A percentile compares a stretch with the other conserved stretches of the same genome.
These are phyloP conservation scores for Caenorhabditis panamensis DNA, from an alignment of 2,888 invertebrate genomes.

Conservation along the genomic window DNA sequence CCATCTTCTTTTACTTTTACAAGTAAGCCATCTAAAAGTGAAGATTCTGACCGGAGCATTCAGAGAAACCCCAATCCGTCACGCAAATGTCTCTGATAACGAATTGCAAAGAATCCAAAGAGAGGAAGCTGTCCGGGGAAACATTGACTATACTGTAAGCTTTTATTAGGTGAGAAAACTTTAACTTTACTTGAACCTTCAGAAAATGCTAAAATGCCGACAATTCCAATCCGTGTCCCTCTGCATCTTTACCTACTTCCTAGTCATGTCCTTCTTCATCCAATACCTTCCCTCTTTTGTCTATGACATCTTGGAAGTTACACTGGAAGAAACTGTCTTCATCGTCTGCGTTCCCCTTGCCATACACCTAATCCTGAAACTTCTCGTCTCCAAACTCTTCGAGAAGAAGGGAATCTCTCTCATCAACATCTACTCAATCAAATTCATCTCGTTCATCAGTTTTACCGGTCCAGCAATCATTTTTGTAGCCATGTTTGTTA, in stretches of 20 bases:
- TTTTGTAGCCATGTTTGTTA: conserved; percentile 32
- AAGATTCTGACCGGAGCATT: background rate
- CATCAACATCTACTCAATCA: conserved; percentile 36
- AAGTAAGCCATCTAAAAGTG: conserved; percentile 24
- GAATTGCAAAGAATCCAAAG: conserved; percentile 48
- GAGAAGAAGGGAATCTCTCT: conserved; percentile 32
- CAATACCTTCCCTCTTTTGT: conserved; percentile 37
- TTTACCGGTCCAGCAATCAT: conserved; percentile 36
- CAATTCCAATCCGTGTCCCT: conserved; percentile 47
- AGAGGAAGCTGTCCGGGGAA: conserved; percentile 17
- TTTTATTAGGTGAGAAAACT: too few relatives aligned
- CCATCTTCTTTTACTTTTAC: conserved; percentile 53
- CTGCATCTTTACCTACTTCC: conserved; percentile 27
- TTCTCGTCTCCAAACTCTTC: conserved; percentile 39
- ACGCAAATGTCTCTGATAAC: conserved; percentile 53
- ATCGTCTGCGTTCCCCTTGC: conserved; percentile 14
- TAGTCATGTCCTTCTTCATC: conserved; percentile 16
- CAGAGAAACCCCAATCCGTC: conserved; percentile 56
- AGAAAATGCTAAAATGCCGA: conserved; percentile 49
- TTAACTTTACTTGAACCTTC: background rate
- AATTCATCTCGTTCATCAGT: conserved; percentile 31
- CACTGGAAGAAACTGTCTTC: conserved; percentile 32
- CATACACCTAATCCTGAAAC: conserved; percentile 30
- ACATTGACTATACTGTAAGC: conserved; percentile 42
- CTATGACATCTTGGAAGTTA: conserved; percentile 32